Percentiles rank a stretch among this genome's conserved stretches.
These are phyloP conservation scores for Embiotoca jacksoni DNA, from an alignment of 2,113 vertebrate genomes.

Conservation along the genomic window DNA sequence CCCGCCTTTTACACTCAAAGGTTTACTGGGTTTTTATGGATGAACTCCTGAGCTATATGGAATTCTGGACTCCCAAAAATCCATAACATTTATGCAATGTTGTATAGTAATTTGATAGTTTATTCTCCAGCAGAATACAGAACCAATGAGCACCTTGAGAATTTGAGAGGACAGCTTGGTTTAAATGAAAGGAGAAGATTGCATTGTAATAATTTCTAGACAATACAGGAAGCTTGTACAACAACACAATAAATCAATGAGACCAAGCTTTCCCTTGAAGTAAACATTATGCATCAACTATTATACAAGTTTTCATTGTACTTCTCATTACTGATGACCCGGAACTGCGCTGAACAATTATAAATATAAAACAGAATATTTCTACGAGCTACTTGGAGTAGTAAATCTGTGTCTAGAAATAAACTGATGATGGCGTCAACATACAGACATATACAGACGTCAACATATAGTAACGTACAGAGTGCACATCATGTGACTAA, in stretches of 20 bases:
- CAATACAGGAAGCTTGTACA: conserved; percentile 3
- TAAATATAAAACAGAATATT: background rate
- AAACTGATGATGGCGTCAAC: no score
- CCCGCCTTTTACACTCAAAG: background rate
- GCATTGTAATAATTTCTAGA: background rate
- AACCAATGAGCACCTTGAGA: background rate
- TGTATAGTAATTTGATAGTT: background rate
- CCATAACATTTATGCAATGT: background rate
- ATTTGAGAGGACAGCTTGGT: background rate
- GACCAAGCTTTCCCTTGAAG: background rate
- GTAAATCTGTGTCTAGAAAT: no score
- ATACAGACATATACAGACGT: no score
- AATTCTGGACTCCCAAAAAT: background rate
- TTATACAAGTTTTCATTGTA: background rate
- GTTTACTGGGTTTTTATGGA: background rate
- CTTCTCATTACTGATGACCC: conserved; percentile 2
- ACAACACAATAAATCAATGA: conserved; percentile 19
- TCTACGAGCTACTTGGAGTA: background rate
- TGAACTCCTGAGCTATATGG: background rate
- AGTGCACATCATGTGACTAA: background rate
- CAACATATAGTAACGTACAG: background rate
- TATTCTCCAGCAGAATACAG: background rate
- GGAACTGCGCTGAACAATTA: background rate
- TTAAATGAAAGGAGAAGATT: background rate
- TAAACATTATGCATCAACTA: conserved; percentile 2